A percentile compares a stretch with the other conserved stretches of the same genome.
Conservation (phyloP, 1,140 invertebrate species). For the Stegodyphus mimosarum region DNA sequence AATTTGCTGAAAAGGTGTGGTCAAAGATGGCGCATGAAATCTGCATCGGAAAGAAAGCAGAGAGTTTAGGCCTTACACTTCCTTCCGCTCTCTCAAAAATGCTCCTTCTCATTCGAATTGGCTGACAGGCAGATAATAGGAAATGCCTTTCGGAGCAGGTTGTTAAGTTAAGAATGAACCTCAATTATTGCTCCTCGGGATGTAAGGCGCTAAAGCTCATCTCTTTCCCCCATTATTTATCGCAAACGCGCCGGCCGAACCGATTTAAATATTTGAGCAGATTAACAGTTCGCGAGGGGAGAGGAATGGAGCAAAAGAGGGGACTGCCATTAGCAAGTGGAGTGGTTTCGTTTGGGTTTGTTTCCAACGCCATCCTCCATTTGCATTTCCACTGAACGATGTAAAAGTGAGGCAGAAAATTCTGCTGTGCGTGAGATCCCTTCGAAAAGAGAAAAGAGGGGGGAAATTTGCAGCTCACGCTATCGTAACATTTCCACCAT, state of each 20-base stretch:
- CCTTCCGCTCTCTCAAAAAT: constrained; percentile 33
- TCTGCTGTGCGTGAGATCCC: too few species aligned
- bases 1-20: too few species aligned
- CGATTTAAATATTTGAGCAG: constrained; percentile 58
- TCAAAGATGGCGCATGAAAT: too few species aligned
- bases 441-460: too few species aligned
- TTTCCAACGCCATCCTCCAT: constrained; percentile 11
- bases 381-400: constrained; percentile 23
- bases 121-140: constrained; percentile 58
- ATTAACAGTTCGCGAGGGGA: constrained; percentile 31
- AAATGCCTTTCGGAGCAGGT: constrained; percentile 55
- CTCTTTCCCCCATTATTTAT: constrained; percentile 44
- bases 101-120: constrained; percentile 46
- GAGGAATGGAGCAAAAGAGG: background rate
- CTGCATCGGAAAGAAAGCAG: too few species aligned
- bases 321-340: constrained; percentile 32
- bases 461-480: too few species aligned
- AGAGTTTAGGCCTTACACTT: background rate
- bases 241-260: constrained; percentile 45
- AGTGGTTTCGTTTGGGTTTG: constrained; percentile 38
- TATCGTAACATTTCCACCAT: too few species aligned
- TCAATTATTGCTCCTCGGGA: constrained; percentile 53
- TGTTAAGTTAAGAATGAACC: constrained; percentile 56
- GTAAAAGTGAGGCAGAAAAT: background rate
- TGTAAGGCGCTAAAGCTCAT: constrained; percentile 38